These are phyloP conservation scores for Hipposideros larvatus DNA, from an alignment of 2,797 vertebrate species.

Conservation along the genomic window DNA sequence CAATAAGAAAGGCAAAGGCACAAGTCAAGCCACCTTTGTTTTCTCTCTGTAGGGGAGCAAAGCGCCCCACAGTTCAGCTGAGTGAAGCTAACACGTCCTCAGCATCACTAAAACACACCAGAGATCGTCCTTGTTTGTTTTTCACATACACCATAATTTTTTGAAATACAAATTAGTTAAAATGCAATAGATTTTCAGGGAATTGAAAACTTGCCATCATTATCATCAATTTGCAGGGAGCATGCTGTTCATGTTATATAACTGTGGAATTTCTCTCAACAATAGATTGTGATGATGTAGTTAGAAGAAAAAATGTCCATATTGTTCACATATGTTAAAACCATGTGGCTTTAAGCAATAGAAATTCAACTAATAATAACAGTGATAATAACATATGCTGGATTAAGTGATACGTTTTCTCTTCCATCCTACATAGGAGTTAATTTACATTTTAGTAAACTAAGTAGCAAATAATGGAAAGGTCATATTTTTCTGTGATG, in stretches of 20 bases:
- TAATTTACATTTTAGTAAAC: constrained; percentile 70
- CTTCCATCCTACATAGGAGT: constrained; percentile 16
- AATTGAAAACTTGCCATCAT: constrained; percentile 45
- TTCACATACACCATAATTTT: not conserved
- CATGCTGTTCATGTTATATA: constrained; percentile 17
- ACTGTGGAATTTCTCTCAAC: constrained; percentile 27
- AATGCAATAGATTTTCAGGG: constrained; percentile 52
- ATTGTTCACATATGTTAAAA: constrained; percentile 42
- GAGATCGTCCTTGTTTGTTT: constrained; percentile 24
- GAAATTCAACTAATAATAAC: constrained; percentile 40
- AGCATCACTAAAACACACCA: not conserved
- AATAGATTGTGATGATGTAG: constrained; percentile 12
- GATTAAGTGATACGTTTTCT: constrained; percentile 42
- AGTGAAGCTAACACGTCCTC: not conserved
- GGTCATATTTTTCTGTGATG: constrained; percentile 59
- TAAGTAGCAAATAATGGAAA: constrained; percentile 6
- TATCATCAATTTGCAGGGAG: constrained; percentile 27
- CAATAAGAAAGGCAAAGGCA: constrained; percentile 61
- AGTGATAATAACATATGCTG: constrained; percentile 4
- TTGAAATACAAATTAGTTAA: constrained; percentile 60
- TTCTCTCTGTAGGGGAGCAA: constrained; percentile 33
- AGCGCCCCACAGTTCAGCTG: not conserved
- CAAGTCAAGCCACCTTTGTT: not conserved
- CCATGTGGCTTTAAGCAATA: constrained; percentile 37
- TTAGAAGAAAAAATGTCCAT: constrained; percentile 28